Evolutionary conservation across 2,888 invertebrate genomes (phyloP).

Genomic region (Leptinotarsa peninsularis): DNA sequence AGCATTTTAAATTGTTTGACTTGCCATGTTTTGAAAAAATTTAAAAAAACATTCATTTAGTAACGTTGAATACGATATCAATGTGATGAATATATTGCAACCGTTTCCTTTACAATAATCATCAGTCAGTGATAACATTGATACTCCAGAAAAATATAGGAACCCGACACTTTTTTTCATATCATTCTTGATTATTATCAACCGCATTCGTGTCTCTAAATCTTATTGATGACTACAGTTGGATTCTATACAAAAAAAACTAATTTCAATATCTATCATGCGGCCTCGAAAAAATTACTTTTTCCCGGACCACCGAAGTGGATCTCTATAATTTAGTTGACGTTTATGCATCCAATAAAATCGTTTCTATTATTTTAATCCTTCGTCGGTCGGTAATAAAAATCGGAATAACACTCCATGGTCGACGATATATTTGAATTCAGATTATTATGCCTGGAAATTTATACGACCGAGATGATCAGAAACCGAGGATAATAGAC

Average conservation of each 20-base stretch:
- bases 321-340: constrained; percentile 30
- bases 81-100: too few species aligned
- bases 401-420: constrained; percentile 4
- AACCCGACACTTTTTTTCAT: background rate
- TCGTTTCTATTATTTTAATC: constrained; percentile 22
- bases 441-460: background rate
- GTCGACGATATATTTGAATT: background rate
- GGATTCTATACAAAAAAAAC: constrained; percentile 12
- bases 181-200: constrained; percentile 19
- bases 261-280: constrained; percentile 13
- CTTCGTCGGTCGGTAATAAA: background rate
- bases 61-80: too few species aligned
- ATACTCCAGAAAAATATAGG: too few species aligned
- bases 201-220: background rate
- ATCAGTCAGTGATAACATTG: too few species aligned
- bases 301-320: constrained; percentile 29
- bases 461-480: too few species aligned
- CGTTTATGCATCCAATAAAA: constrained; percentile 32
- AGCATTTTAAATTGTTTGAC: too few species aligned
- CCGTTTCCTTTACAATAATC: too few species aligned
- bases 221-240: constrained; percentile 13
- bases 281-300: background rate
- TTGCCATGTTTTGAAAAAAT: too few species aligned
- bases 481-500: background rate
- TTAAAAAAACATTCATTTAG: too few species aligned